Evolutionary conservation across 2,888 invertebrate genomes (phyloP).

Genomic region (Apotomis turbidana): DNA sequence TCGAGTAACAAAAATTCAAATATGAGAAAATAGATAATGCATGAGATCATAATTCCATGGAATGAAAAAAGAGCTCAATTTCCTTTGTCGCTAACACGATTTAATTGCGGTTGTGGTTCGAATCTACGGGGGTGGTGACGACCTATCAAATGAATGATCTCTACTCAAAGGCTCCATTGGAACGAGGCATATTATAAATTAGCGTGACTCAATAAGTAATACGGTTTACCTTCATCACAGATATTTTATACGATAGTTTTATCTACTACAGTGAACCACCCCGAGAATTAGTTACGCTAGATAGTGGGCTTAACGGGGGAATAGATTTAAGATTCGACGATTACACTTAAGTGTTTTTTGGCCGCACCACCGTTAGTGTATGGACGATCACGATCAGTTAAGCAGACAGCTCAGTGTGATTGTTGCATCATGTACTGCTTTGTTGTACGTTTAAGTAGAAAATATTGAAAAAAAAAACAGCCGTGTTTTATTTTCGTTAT

Average conservation of each 20-base stretch:
- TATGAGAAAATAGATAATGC: no score
- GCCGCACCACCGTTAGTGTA: constrained; percentile 36
- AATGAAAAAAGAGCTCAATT: no score
- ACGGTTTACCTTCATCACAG: neutral
- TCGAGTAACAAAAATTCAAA: no score
- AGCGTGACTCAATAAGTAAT: neutral
- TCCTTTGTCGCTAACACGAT: no score
- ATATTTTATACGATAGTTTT: neutral
- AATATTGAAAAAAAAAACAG: constrained; percentile 3
- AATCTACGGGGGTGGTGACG: no score
- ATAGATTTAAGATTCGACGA: constrained; percentile 40
- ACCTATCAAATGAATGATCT: no score
- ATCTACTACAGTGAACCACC: neutral
- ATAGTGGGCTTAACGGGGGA: constrained; percentile 5
- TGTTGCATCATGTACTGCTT: constrained; percentile 17
- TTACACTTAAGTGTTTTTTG: constrained; percentile 37
- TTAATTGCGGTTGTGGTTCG: no score
- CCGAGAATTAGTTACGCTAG: constrained; percentile 28
- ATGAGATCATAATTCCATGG: no score
- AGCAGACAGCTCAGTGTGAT: constrained; percentile 17
- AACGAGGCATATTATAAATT: neutral
- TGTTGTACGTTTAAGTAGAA: constrained; percentile 38
- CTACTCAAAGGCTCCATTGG: neutral
- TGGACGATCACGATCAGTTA: constrained; percentile 8
- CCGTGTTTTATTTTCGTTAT: constrained; percentile 1